A percentile compares a stretch with the other conserved stretches of the same genome.
These are phyloP conservation scores for Octopus sinensis DNA, from an alignment of 1,140 invertebrate species.

Conservation along the genomic window DNA sequence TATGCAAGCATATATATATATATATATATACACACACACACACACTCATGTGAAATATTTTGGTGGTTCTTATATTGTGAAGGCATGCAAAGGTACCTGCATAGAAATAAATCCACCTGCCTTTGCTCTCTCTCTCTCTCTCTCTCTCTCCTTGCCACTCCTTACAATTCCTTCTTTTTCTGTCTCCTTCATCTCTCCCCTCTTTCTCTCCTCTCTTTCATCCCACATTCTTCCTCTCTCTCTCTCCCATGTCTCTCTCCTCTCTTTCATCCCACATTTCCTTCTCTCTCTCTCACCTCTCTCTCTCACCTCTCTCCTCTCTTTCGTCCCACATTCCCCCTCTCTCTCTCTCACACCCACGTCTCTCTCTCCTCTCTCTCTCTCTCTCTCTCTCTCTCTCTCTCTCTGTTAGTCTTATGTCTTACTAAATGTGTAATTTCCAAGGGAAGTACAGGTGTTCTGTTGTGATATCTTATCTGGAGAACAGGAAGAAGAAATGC, in stretches of 20 bases:
- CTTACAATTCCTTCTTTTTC: neutral
- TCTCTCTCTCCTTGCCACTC: conserved; percentile 22
- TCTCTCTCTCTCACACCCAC: conserved; percentile 18
- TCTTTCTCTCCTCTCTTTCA: conserved; percentile 16
- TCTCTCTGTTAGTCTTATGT: neutral
- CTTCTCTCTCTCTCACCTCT: conserved; percentile 11
- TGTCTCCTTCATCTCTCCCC: neutral
- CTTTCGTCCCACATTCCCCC: conserved; percentile 19
- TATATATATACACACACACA: too few relatives aligned
- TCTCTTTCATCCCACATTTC: neutral
- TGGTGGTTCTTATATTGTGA: too few relatives aligned
- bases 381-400: conserved; percentile 11
- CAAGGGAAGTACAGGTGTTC: too few relatives aligned
- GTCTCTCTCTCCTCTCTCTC: conserved; percentile 9
- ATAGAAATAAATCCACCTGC: too few relatives aligned
- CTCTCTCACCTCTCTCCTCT: neutral
- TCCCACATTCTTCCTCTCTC: conserved; percentile 13
- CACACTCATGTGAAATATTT: too few relatives aligned
- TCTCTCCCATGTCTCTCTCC: neutral
- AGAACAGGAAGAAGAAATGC: too few relatives aligned
- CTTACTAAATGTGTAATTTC: neutral
- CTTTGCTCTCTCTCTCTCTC: conserved; percentile 17
- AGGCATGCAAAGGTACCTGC: too few relatives aligned
- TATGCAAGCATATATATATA: too few relatives aligned
- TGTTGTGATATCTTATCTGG: too few relatives aligned